Evolutionary conservation across 2,888 invertebrate species (phyloP), one percentile per base, ranked within the genome.

Genomic region (Cryptocheilus praepositus): DNA sequence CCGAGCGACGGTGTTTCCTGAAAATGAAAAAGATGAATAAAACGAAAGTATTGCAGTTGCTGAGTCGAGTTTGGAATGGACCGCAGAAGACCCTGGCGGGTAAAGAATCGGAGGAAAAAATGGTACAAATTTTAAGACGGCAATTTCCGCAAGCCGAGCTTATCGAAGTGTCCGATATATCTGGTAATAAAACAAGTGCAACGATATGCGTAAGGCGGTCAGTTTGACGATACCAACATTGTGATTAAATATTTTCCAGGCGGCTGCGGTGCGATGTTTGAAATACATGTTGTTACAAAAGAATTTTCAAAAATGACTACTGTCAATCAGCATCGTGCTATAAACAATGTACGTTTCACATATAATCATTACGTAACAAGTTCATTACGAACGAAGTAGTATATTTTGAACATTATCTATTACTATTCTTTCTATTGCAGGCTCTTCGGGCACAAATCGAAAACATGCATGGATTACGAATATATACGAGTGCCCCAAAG

Each of bases 261-360:
- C 65, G 94, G 95, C 57, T 94, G 95, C 86, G 95, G 95, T 1
- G 94, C 95, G 16, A 95, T 95, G 95, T 95, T 92, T 88, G 94
- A 94, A 89, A 92, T 93, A 46, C 88, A 90, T 81, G 91, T 95
- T 13, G 92, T 93, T 88, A 91, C 94, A 1, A 89, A 90, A 36
- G 94, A 95, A 80, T 95, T 95, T 82, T 89, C 91, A 84, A 95
- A 94, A 15, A 83, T 95, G 44, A 91, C 92, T 22, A 91, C 92
- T 64, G 92, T 94, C 0, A 95, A 94, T 83, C 95, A 95, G 83
- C 95, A 95, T 85, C 90, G 93, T 74, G 86, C 94, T 36, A 93
- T 95, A 5, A 95, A 94, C 49, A 92, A 94, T 73, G 91, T 90
- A 85, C 79, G n/a, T 25, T 36, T 18, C 3, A 5, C 46, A 19